phyloP scores from a whole-genome alignment of 2,888 invertebrate species.

The Dicranocentrus wangi region DNA sequence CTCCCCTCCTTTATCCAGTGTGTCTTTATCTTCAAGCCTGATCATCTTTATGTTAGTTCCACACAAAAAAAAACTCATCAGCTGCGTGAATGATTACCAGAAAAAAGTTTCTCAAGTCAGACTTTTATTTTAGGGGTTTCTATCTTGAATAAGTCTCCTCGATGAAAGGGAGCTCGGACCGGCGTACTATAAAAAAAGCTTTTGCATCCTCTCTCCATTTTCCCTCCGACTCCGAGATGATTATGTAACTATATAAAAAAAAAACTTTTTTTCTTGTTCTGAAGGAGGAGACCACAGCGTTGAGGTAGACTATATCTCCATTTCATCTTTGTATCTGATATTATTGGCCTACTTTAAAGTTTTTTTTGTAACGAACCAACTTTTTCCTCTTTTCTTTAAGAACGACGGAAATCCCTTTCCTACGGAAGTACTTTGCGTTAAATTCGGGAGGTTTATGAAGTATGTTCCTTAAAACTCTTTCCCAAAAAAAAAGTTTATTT shows the following conservation, averaged over 20 bases:
- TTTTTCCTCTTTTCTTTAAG: constrained; percentile 34
- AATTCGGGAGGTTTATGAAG: constrained; percentile 51
- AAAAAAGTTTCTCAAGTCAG: constrained; percentile 14
- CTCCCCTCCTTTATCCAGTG: too few relatives aligned
- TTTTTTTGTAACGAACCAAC: constrained; percentile 54
- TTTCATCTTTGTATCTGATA: constrained; percentile 62
- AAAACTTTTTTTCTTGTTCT: constrained; percentile 47
- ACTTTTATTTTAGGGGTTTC: constrained; percentile 33
- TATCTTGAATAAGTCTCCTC: constrained; percentile 51
- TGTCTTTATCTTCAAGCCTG: too few relatives aligned
- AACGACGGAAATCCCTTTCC: constrained; percentile 43
- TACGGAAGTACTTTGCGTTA: constrained; percentile 54
- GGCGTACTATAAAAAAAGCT: constrained; percentile 28
- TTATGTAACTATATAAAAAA: constrained; percentile 24
- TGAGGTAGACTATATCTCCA: constrained; percentile 59
- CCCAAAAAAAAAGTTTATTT: neutral
- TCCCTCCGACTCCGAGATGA: constrained; percentile 19
- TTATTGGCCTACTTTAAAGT: constrained; percentile 67
- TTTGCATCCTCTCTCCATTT: constrained; percentile 41
- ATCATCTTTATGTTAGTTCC: too few relatives aligned
- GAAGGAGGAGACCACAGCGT: constrained; percentile 4
- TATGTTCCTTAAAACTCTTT: constrained; percentile 28
- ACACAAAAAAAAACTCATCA: too few relatives aligned
- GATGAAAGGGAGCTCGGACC: constrained; percentile 55
- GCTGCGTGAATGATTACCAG: too few relatives aligned